Base-by-base conservation (phyloP, 2,888 invertebrate genomes). In the Toxonevra muliebris region DNA sequence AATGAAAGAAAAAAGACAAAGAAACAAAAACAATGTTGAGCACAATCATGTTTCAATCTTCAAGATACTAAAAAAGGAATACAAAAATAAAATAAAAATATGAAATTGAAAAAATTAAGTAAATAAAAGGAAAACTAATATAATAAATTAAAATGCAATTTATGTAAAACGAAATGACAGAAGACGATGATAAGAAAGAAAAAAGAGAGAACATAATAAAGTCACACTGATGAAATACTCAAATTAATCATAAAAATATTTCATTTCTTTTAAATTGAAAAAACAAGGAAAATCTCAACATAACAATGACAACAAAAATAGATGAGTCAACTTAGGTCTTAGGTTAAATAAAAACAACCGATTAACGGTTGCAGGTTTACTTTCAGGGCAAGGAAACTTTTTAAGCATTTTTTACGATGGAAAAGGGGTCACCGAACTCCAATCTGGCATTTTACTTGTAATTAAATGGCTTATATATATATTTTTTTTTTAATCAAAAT, bases 21-120 rank as follows among this genome's bases (percentile, higher is more conserved):
- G 19, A 59, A 53, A 65, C 59, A 66, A 74, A n/a, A 75, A 71
- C 79, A 78, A 78, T 79, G 83, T 82, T 83, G 79, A 83, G 83
- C 83, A 83, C 83, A 83, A 83, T 83, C 83, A 83, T 81, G 77
- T 81, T 81, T 74, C 75, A 74, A 76, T 60, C 53, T 43, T 57
- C 43, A 60, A 66, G n/a, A 57, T 17, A 48, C n/a, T 43, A 58
- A 62, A 54, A 62, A 45, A 65, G 17, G 42, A 54, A 71, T 48
- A 50, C 11, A 13, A 65, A 65, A 70, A 66, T 62, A 69, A 66
- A 62, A 69, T 41, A 11, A 63, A 69, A 40, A 43, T 58, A 42
- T 42, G 63, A 61, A 69, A 63, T 60, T 40, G 54, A 42, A 41
- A 65, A 61, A 69, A 63, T 57, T n/a, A 5, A 13, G 20, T 8